phyloP scores from a whole-genome alignment of 2,113 vertebrate genomes.

The Hemiscyllium ocellatum region DNA sequence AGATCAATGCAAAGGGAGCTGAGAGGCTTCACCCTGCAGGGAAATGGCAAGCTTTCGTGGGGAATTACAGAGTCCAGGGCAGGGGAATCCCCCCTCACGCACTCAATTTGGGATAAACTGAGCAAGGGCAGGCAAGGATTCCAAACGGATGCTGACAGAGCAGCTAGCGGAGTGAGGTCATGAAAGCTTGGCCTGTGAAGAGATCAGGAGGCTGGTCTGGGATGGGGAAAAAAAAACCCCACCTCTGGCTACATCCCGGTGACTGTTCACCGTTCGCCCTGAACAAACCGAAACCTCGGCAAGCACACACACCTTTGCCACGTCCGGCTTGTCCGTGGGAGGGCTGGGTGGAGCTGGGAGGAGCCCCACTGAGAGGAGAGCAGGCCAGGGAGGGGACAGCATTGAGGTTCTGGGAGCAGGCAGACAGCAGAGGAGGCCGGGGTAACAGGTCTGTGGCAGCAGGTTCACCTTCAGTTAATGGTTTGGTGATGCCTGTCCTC shows the following conservation, averaged over 20 bases:
- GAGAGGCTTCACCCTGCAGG: too few species aligned
- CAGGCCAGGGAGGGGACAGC: background rate
- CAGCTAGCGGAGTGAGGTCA: background rate
- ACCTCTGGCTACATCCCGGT: background rate
- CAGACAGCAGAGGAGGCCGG: background rate
- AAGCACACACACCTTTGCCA: too few species aligned
- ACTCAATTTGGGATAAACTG: background rate
- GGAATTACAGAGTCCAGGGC: too few species aligned
- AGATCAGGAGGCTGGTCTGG: background rate
- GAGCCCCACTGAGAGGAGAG: background rate
- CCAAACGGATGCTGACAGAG: too few species aligned
- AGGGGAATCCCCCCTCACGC: background rate
- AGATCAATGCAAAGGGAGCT: too few species aligned
- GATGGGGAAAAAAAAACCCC: background rate
- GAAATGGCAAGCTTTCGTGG: background rate
- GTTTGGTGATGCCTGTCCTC: too few species aligned
- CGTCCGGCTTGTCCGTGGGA: too few species aligned
- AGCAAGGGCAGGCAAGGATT: background rate
- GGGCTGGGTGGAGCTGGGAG: background rate
- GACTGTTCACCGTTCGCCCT: too few species aligned
- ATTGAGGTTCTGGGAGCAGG: too few species aligned
- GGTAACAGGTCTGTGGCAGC: background rate
- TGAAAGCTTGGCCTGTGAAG: background rate
- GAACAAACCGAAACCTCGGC: too few species aligned
- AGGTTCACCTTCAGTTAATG: too few species aligned